Conservation (phyloP, 1,140 invertebrate genomes). For the Andrena cerasifolii region DNA sequence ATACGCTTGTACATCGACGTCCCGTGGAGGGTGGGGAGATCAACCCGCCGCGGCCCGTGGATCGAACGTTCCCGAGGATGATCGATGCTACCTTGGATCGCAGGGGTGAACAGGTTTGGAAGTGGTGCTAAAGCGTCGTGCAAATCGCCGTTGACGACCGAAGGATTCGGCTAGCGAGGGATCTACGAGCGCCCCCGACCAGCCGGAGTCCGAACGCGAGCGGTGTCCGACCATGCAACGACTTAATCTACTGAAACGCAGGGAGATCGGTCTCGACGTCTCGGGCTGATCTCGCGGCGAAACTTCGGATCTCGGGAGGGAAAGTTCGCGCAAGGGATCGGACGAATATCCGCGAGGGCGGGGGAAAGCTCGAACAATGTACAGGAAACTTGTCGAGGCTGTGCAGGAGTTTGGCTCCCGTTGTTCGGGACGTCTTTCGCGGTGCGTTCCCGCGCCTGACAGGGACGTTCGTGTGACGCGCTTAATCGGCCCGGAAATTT, state of each 20-base stretch:
- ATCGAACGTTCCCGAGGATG: too few relatives aligned
- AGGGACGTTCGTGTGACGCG: neutral
- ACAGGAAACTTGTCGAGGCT: neutral
- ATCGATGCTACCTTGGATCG: too few relatives aligned
- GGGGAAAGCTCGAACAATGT: neutral
- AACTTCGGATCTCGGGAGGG: neutral
- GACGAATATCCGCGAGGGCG: slow-evolving; percentile 10
- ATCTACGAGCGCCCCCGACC: neutral
- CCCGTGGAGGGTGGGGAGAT: too few relatives aligned
- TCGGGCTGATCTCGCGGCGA: neutral
- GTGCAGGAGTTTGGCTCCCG: neutral
- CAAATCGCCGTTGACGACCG: neutral
- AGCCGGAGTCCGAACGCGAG: neutral
- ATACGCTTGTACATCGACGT: too few relatives aligned
- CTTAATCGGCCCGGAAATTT: slow-evolving; percentile 13
- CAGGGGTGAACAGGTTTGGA: too few relatives aligned
- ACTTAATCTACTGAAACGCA: slow-evolving; percentile 23
- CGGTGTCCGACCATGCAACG: slow-evolving; percentile 25
- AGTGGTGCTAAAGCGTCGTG: neutral
- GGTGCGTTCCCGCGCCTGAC: neutral
- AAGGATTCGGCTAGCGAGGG: neutral
- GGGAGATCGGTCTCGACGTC: neutral
- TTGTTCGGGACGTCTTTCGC: neutral
- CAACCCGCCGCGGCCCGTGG: too few relatives aligned
- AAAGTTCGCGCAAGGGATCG: neutral